phyloP scores from a whole-genome alignment of 2,888 invertebrate genomes.

The Girardia tigrina region DNA sequence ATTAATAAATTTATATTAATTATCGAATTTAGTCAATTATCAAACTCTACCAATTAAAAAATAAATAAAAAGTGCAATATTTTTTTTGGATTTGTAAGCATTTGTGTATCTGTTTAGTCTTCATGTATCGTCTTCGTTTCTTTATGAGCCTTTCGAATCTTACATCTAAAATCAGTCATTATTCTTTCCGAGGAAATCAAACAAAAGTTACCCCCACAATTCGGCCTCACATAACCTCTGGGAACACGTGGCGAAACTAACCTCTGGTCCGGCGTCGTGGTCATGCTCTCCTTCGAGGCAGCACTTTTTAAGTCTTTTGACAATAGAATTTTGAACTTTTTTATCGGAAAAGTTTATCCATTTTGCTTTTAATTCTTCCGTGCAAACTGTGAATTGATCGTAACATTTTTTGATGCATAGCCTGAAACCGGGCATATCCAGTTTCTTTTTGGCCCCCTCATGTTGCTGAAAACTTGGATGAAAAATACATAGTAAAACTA shows the following conservation, averaged over 20 bases:
- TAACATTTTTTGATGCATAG: slow-evolving; percentile 18
- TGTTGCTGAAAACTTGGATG: neutral
- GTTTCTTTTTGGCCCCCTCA: neutral
- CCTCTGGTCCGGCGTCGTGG: neutral
- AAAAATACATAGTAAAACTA: neutral
- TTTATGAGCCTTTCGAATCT: neutral
- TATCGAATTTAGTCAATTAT: too few relatives aligned
- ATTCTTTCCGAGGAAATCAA: neutral
- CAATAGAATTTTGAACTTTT: neutral
- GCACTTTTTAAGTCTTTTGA: neutral
- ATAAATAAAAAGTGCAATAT: too few relatives aligned
- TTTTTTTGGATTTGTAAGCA: too few relatives aligned
- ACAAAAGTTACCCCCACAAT: slow-evolving; percentile 26
- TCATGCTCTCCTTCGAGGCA: slow-evolving; percentile 26
- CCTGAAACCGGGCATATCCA: neutral
- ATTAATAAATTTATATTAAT: too few relatives aligned
- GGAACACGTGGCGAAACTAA: slow-evolving; percentile 26
- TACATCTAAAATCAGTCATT: neutral
- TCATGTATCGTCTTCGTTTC: neutral
- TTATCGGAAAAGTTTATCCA: slow-evolving; percentile 10
- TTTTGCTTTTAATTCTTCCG: neutral
- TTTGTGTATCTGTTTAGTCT: too few relatives aligned
- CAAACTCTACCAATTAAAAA: too few relatives aligned
- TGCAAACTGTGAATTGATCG: neutral
- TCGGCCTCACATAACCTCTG: slow-evolving; percentile 27